Percentiles rank a stretch among this genome's conserved stretches.
phyloP scores from a whole-genome alignment of 2,797 vertebrate genomes.

The Cygnus olor region DNA sequence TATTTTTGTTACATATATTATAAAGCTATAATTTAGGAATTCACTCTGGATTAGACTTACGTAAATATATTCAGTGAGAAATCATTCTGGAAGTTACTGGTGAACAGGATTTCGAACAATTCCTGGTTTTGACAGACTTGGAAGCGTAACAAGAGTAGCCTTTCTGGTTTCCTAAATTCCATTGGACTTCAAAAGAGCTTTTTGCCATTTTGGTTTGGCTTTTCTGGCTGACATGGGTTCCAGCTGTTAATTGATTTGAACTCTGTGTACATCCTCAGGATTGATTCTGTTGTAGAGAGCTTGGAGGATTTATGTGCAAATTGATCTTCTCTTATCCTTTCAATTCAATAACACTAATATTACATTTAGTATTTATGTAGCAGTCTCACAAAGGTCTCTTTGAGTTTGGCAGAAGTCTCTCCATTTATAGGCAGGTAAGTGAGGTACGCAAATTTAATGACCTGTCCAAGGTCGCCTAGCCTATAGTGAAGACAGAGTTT shows the following conservation, averaged over 20 bases:
- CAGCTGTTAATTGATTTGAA: not conserved
- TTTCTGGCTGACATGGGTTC: not conserved
- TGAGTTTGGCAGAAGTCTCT: not conserved
- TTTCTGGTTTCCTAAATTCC: not conserved
- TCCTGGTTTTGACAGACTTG: not conserved
- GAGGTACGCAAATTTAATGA: not conserved
- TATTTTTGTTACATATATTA: not conserved
- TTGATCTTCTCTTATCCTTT: not conserved
- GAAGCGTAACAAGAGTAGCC: not conserved
- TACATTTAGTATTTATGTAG: not conserved
- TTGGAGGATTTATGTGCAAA: not conserved
- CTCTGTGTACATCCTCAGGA: not conserved
- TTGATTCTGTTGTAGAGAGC: not conserved
- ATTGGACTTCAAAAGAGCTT: not conserved
- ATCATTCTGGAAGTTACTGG: not conserved
- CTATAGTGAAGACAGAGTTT: no score
- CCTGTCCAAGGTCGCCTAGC: not conserved
- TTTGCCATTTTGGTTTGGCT: not conserved
- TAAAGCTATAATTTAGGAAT: not conserved
- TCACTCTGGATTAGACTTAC: not conserved
- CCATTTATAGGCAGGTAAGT: not conserved
- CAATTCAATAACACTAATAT: fast-evolving
- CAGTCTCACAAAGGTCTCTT: not conserved
- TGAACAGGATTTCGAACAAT: not conserved
- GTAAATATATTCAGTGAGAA: not conserved